Evolutionary conservation across 2,888 invertebrate species (phyloP), one percentile per base, ranked within the genome.

Genomic region (Netelia fuscicornis): DNA sequence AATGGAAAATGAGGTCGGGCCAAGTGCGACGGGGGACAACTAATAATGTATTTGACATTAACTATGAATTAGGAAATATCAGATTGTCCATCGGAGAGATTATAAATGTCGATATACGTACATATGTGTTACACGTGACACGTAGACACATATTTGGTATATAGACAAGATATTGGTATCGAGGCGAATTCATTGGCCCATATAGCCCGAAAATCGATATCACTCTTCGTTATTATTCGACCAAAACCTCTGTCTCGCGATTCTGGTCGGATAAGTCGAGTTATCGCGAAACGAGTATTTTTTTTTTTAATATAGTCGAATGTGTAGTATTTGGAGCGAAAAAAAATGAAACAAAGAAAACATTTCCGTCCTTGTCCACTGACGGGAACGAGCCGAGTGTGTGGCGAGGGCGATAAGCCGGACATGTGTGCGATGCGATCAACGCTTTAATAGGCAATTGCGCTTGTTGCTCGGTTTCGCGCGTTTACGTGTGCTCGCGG

Each of bases 391-490:
- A n/a, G 52, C 13, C 17, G 52, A 10, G 60, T 37, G 85, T 71
- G 75, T 85, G 85, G 85, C 75, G 85, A 70, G 75, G 71, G 79
- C 75, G 85, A 85, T 85, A 82, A 85, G 85, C 81, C 48, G 64
- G 56, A 48, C 62, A 70, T 54, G 48, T 65, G 64, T 65, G 44
- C 37, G 23, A 25, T 60, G 76, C 54, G 42, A 25, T 37, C 64
- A 71, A 81, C 74, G 58, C 52, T 78, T 81, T 84, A 84, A 84
- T 81, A 81, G 81, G 64, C 81, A 70, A 78, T 82, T 65, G 68
- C 48, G 77, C 58, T 30, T 68, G 67, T 78, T 65, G 84, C 17
- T 17, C 54, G 13, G 13, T 54, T 54, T 13, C 17, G n/a, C 54
- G 17, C 54, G 54, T 54, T 54, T 52, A 30, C 30, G 30, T 30